Percentiles rank a stretch among this genome's conserved stretches.
Evolutionary conservation across 2,797 vertebrate species (phyloP).

Genomic region (Semaprochilodus insignis): DNA sequence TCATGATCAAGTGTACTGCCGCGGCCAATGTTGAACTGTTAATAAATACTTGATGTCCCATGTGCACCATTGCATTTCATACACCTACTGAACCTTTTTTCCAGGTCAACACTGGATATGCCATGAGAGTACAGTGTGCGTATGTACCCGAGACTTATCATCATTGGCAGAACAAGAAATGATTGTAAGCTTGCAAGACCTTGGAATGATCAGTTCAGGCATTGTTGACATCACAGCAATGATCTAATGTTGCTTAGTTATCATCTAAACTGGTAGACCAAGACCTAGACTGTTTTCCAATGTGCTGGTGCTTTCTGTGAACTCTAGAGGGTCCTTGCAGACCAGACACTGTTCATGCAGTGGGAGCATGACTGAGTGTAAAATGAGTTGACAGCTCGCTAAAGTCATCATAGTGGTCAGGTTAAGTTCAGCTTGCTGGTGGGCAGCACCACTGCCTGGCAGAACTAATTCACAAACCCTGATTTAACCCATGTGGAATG

Average conservation of each 20-base stretch:
- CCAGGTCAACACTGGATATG: no score
- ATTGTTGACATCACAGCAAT: neutral
- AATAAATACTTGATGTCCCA: neutral
- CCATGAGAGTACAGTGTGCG: no score
- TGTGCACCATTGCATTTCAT: neutral
- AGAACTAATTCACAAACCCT: neutral
- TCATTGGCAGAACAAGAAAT: no score
- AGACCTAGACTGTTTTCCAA: neutral
- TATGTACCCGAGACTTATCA: no score
- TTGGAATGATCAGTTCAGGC: neutral
- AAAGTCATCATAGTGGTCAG: neutral
- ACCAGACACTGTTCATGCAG: neutral
- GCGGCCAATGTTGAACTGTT: neutral
- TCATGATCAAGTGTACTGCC: neutral
- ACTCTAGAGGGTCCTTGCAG: neutral
- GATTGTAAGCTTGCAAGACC: neutral
- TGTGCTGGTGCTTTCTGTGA: neutral
- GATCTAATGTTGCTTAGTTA: neutral
- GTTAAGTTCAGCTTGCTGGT: neutral
- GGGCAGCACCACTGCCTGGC: neutral
- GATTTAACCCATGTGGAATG: neutral
- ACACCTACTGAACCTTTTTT: no score
- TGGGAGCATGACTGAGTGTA: neutral
- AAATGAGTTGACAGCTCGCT: constrained; percentile 3
- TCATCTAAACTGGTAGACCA: no score